Evolutionary conservation across 2,888 invertebrate species (phyloP), one percentile per base, ranked within the genome.

Genomic region (Dexiosoma caninum): DNA sequence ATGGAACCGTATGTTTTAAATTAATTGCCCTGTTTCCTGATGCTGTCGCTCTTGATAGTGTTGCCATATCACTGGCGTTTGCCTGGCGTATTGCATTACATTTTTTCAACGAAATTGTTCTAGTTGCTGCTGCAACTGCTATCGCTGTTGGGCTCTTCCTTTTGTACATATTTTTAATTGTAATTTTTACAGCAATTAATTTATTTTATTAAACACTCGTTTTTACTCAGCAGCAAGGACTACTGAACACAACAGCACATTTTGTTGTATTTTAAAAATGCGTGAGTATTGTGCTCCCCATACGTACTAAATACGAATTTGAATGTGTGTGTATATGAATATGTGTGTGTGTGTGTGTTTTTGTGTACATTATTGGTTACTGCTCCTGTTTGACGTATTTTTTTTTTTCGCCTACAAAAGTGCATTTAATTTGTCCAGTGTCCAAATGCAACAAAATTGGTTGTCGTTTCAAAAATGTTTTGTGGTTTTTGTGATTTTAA

Each of bases 1-100:
- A 85, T 85, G 85, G 86, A 85, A 84, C 85, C 84, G 79, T 81
- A 77, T 83, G 84, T 85, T 83, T 86, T 85, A 84, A 87, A 87
- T 87, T 88, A 87, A 88, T 88, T 87, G 86, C 72, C 80, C 81
- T 77, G 81, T 81, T 81, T 81, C 77, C 81, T 62, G 77, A 35
- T 72, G 67, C 72, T 57, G 79, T 42, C 40, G 70, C 35, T 62
- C 60, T 27, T 55, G 46, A 62, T 64, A 51, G 66, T 64, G 81
- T 60, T 81, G 72, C 81, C 81, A 77, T 81, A 81, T 77, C 77
- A 72, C 44, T 42, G 51, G 32, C 46, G 42, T 60, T 44, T 30
- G 60, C 40, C 59, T 82, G 72, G 16, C 35, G 44, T 72, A 64
- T 64, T 55, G 23, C 72, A 37, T 64, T 64, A 64, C 72, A 44